phyloP scores from a whole-genome alignment of 2,113 vertebrate genomes.

The Notothenia rossii region DNA sequence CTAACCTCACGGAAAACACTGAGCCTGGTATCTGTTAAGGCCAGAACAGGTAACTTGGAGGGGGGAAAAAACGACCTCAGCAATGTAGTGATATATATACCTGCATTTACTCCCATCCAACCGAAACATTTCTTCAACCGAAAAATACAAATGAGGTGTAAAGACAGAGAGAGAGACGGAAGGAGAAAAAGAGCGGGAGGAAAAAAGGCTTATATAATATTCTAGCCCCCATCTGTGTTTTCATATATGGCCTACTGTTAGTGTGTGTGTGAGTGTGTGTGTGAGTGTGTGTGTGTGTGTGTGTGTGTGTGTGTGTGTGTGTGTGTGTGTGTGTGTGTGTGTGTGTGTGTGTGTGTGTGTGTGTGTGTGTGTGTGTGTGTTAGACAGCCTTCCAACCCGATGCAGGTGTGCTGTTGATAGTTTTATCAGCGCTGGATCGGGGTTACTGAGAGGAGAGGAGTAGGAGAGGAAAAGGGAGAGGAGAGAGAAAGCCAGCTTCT shows the following conservation, averaged over 20 bases:
- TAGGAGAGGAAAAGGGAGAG: background rate
- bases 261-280: constrained; percentile 23
- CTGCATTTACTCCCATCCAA: background rate
- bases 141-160: background rate
- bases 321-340: background rate
- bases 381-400: constrained; percentile 37
- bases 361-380: too few species aligned
- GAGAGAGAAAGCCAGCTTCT: constrained; percentile 7
- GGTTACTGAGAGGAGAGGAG: constrained; percentile 14
- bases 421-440: constrained; percentile 76
- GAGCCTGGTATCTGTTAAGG: background rate
- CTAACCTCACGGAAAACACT: background rate
- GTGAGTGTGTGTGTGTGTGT: constrained; percentile 46
- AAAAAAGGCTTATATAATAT: constrained; percentile 39
- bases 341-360: constrained; percentile 42
- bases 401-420: constrained; percentile 80
- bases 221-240: constrained; percentile 27
- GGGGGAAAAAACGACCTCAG: background rate
- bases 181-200: background rate
- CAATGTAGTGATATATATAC: background rate
- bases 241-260: background rate
- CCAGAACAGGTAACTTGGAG: background rate
- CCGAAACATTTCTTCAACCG: background rate
- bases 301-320: background rate
- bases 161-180: background rate